phyloP scores from a whole-genome alignment of 35 echinoderm and acorn worm genomes.

The Nesometra sesokonis region DNA sequence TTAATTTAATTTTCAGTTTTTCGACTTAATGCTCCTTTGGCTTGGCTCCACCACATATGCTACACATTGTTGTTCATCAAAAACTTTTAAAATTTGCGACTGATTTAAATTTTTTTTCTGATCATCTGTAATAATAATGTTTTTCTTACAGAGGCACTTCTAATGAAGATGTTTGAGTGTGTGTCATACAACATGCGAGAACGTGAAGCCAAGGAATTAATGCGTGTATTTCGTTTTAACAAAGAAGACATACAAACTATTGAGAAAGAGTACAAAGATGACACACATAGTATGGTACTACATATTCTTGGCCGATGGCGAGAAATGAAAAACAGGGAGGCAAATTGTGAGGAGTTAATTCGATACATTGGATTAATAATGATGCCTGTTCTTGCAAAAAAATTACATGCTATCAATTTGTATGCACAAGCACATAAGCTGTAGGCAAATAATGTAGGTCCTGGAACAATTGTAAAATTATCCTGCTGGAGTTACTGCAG shows the following conservation, averaged over 20 bases:
- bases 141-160: conserved; percentile 47
- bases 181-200: conserved; percentile 76
- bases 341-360: conserved; percentile 58
- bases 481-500: too few species aligned
- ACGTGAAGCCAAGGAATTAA: conserved; percentile 78
- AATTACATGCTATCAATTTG: conserved; percentile 52
- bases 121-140: not conserved
- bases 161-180: conserved; percentile 74
- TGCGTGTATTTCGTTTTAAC: conserved; percentile 89
- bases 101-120: too few species aligned
- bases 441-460: not conserved
- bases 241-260: conserved; percentile 57
- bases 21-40: too few species aligned
- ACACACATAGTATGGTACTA: conserved; percentile 54
- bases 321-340: conserved; percentile 13
- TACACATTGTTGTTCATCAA: not conserved
- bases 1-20: too few species aligned
- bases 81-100: too few species aligned
- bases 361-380: conserved; percentile 64
- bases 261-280: conserved; percentile 46
- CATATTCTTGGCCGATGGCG: conserved; percentile 43
- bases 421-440: conserved; percentile 62
- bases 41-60: not conserved
- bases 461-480: too few species aligned
- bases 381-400: conserved; percentile 65